Evolutionary conservation across 2,797 vertebrate species (phyloP), one percentile per base, ranked within the genome.

Genomic region (Basileuterus tristriatus): DNA sequence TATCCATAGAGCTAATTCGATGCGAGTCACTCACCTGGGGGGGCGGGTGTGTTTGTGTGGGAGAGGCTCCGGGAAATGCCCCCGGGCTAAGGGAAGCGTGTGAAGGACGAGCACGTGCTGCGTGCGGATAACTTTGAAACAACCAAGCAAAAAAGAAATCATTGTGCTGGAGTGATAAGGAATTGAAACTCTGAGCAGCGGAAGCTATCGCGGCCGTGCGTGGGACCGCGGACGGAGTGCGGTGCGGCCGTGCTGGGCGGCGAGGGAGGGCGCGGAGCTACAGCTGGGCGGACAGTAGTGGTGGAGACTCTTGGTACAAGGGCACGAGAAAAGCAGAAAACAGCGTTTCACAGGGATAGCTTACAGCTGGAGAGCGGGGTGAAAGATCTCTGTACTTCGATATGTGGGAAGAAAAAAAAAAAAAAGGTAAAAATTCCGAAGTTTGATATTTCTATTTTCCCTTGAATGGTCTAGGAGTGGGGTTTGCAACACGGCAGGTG

Each of bases 401-500:
- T 29, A 55, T 5, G 18, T 3, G 21, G 19, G 2, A 3, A 4
- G 12, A 27, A 17, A n/a, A 11, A 17, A n/a, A 11, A 6, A 9
- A 23, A 27, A 17, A n/a, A 12, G 13, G 7, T 4, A 65, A 69
- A 53, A 53, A 4, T 2, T 3, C 11, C 7, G 5, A 13, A 26
- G 10, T 43, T 32, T 77, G 44, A 89, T 47, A 21, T 64, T 83
- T 95, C 24, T 76, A 5, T 74, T 86, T 93, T 67, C 26, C 32
- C 29, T 78, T 82, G 78, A 36, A 47, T 79, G 36, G 50, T 76
- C 44, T 94, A 99, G 99, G 99, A 86, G 98, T 99, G 96, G 98
- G 98, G 52, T 99, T 99, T 87, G 99, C 99, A 89, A 98, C 98
- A 8, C 97, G 99, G 87, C 99, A 99, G 96, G 98, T 99, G 53